These are phyloP conservation scores for Cosmia pyralina DNA, from an alignment of 2,888 invertebrate genomes.

Conservation along the genomic window DNA sequence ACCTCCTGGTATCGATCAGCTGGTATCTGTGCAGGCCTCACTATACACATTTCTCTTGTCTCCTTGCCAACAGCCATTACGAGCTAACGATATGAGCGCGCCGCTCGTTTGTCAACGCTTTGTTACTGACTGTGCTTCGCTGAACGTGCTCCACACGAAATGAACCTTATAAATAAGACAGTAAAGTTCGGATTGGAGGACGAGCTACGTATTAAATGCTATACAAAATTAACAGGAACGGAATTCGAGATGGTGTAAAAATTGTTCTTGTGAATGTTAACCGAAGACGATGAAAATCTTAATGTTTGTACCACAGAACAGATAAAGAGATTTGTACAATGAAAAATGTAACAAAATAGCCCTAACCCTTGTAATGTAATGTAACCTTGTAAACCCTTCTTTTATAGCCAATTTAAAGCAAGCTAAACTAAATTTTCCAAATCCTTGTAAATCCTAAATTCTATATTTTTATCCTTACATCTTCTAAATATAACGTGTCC, in stretches of 20 bases:
- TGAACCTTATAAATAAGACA: conserved; percentile 50
- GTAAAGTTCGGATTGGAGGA: conserved; percentile 33
- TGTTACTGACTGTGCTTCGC: conserved; percentile 62
- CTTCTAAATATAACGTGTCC: conserved; percentile 31
- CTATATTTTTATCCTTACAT: conserved; percentile 40
- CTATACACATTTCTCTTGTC: conserved; percentile 69
- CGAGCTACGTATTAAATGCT: conserved; percentile 21
- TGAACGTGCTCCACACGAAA: conserved; percentile 52
- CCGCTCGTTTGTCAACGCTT: conserved; percentile 70
- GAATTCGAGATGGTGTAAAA: conserved; percentile 51
- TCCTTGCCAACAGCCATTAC: conserved; percentile 69
- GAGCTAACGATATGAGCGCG: conserved; percentile 68
- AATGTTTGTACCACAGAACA: neutral
- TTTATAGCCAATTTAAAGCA: neutral
- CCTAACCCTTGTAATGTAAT: too few relatives aligned
- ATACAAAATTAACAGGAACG: conserved; percentile 53
- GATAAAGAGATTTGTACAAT: too few relatives aligned
- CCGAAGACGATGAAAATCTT: conserved; percentile 4
- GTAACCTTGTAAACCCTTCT: neutral
- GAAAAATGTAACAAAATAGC: neutral
- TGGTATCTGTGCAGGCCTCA: conserved; percentile 52
- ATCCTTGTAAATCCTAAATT: conserved; percentile 15
- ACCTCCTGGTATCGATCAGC: conserved; percentile 59
- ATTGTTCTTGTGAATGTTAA: conserved; percentile 39
- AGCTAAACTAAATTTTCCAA: neutral